Conservation (phyloP, 2,797 vertebrate species). For the Psittacula echo region DNA sequence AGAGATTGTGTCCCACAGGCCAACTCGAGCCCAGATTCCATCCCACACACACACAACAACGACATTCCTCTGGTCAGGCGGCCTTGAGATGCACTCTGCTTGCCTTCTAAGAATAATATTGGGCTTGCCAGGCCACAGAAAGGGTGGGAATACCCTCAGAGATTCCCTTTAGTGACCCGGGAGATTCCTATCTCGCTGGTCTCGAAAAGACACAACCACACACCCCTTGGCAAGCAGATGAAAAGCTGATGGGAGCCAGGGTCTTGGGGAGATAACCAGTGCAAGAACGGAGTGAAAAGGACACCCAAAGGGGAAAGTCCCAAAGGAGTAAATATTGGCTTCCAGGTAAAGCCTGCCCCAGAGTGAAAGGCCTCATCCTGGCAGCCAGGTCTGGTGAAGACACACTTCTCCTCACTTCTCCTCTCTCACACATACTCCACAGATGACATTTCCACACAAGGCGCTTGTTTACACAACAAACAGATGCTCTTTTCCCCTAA, state of each 20-base stretch:
- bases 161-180: not conserved
- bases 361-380: not conserved
- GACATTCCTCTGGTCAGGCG: slow-evolving; percentile 20
- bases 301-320: not conserved
- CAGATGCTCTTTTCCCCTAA: slow-evolving; percentile 59
- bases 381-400: not conserved
- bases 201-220: not conserved
- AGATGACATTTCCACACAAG: slow-evolving; percentile 16
- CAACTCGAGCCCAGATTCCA: slow-evolving; percentile 24
- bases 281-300: not conserved
- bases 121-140: slow-evolving; percentile 18
- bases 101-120: slow-evolving; percentile 23
- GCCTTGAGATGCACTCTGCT: slow-evolving; percentile 40
- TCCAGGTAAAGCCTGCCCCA: not conserved
- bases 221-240: not conserved
- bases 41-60: not conserved
- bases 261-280: not conserved
- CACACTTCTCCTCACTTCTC: not conserved
- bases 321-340: not conserved
- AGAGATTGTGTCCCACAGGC: slow-evolving; percentile 36
- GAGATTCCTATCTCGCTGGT: rapidly evolving
- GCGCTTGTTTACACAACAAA: not conserved
- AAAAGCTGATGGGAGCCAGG: not conserved
- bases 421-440: not conserved
- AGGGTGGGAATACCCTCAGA: not conserved